Conservation (phyloP, 1,140 invertebrate genomes). For the Schlechtendalia chinensis region DNA sequence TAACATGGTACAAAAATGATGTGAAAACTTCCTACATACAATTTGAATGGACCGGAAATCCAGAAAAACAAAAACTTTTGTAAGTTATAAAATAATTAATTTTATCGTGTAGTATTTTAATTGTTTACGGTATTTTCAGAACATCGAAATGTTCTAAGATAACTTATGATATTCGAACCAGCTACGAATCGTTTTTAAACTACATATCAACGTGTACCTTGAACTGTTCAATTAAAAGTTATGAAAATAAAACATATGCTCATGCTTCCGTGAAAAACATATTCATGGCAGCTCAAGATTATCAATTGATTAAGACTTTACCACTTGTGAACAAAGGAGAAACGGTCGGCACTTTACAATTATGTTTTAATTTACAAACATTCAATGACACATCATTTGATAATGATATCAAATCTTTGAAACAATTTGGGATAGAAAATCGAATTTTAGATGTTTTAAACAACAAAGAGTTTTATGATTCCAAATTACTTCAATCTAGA, state of each 20-base stretch:
- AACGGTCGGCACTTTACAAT: constrained; percentile 20
- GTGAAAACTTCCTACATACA: not conserved
- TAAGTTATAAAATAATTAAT: not conserved
- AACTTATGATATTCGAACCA: constrained; percentile 28
- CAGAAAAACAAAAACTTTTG: constrained; percentile 26
- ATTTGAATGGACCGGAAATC: constrained; percentile 20
- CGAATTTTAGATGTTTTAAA: not conserved
- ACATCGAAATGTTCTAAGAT: constrained; percentile 18
- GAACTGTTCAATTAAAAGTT: constrained; percentile 26
- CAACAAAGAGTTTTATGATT: not conserved
- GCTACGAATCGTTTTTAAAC: constrained; percentile 24
- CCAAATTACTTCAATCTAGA: not conserved
- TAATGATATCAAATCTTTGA: constrained; percentile 22
- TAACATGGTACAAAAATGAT: constrained; percentile 18
- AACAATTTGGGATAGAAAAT: constrained; percentile 18
- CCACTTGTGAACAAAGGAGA: constrained; percentile 3
- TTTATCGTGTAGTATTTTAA: not conserved
- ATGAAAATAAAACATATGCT: constrained; percentile 35
- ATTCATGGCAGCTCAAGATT: not conserved
- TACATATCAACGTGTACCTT: constrained; percentile 27
- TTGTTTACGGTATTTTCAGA: not conserved
- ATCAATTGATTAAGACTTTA: not conserved
- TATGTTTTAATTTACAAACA: constrained; percentile 31
- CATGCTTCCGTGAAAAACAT: not conserved
- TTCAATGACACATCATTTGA: constrained; percentile 30